Percentiles rank a stretch among this genome's conserved stretches.
Conservation (phyloP, 2,797 vertebrate genomes). For the Pampus argenteus region DNA sequence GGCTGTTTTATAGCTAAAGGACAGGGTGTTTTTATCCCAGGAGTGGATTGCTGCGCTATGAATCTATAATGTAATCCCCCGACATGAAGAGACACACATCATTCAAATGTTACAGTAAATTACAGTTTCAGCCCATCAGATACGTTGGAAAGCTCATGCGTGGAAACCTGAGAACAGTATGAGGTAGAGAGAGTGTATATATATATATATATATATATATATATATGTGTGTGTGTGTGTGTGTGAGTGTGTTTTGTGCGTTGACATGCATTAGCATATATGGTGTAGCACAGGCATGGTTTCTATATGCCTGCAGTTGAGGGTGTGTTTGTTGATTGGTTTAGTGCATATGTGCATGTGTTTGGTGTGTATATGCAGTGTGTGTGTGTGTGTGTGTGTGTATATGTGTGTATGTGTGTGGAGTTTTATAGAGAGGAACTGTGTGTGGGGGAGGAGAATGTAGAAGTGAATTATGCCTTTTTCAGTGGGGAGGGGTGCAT, state of each 20-base stretch:
- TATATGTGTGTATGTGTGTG: conserved; percentile 45
- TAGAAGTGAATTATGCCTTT: conserved; percentile 84
- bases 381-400: conserved; percentile 24
- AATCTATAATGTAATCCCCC: conserved; percentile 79
- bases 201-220: conserved; percentile 10
- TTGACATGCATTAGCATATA: conserved; percentile 40
- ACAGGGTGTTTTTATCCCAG: conserved; percentile 52
- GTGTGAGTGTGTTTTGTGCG: not conserved
- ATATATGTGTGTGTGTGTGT: conserved; percentile 3
- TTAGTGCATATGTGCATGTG: not conserved
- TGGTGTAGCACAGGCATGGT: conserved; percentile 33
- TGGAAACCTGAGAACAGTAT: conserved; percentile 58
- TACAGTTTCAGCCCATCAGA: conserved; percentile 67
- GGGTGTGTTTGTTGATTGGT: not conserved
- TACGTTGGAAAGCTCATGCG: conserved; percentile 63
- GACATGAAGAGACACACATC: conserved; percentile 71
- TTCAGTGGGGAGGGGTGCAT: conserved; percentile 77
- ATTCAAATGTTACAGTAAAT: conserved; percentile 71
- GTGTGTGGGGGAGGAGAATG: conserved; percentile 79
- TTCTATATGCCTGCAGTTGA: conserved; percentile 39
- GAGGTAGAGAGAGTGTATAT: conserved; percentile 12
- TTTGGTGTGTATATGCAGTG: conserved; percentile 4
- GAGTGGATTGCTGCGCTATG: conserved; percentile 68
- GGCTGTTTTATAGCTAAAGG: conserved; percentile 50
- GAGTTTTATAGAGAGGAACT: conserved; percentile 74